Evolutionary conservation across 2,797 vertebrate species (phyloP).

Genomic region (Sitta carolinensis): DNA sequence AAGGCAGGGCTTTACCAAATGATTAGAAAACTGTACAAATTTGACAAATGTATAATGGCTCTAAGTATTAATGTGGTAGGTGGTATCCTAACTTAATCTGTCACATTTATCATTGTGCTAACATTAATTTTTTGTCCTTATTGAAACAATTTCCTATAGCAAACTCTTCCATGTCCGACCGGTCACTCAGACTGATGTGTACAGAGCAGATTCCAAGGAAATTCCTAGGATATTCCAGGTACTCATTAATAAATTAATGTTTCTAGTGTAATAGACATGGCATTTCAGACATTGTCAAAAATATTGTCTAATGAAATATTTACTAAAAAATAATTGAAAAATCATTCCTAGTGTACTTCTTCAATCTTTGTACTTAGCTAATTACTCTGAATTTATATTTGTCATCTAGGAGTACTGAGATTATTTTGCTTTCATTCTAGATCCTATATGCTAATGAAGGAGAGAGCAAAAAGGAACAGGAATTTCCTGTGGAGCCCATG

Average conservation of each 20-base stretch:
- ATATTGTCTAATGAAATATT: background rate
- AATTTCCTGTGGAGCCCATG: constrained; percentile 81
- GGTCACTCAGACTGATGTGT: constrained; percentile 97
- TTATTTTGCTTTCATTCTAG: constrained; percentile 69
- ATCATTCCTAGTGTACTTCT: background rate
- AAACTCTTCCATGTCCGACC: constrained; percentile 96
- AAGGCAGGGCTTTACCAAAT: background rate
- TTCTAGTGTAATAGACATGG: background rate
- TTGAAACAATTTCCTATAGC: constrained; percentile 74
- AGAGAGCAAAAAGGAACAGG: constrained; percentile 92
- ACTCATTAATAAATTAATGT: background rate
- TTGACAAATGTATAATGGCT: background rate
- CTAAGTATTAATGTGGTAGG: background rate
- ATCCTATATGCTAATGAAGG: constrained; percentile 97
- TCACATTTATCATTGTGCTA: background rate
- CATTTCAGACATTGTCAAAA: background rate
- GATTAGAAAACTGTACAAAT: background rate
- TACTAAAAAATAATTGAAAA: background rate
- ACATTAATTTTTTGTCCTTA: constrained; percentile 30
- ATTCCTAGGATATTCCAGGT: constrained; percentile 99
- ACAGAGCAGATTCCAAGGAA: constrained; percentile 93
- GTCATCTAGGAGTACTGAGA: background rate
- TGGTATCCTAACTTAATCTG: background rate
- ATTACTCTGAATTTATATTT: background rate
- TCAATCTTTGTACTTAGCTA: background rate